Base-by-base conservation (phyloP, 92 coral and sea anemone genomes). In the Epizoanthus illoricatus region DNA sequence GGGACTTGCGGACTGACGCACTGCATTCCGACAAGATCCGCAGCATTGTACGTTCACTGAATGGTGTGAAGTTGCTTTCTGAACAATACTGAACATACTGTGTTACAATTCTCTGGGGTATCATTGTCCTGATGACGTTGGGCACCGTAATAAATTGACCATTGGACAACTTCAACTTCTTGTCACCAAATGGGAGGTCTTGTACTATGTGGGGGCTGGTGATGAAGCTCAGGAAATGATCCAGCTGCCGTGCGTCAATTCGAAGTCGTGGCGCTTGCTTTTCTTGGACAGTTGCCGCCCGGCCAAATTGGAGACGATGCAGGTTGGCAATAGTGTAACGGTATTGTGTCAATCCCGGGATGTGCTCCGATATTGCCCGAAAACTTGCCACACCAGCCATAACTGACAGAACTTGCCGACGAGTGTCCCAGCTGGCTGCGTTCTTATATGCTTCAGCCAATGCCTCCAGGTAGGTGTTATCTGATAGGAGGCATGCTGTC, bases 121-220 rank as follows among this genome's bases (percentile, higher is more conserved):
- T 84, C 69, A 84, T 41, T 49, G 84, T 79, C 24, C 90, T 74
- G 49, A 90, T 90, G 19, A 90, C 84, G 64, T 87, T 90, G 39
- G 93, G 90, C 43, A 80, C 87, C 10, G 80, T 66, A 60, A 90
- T 72, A 52, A 84, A 66, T 56, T 84, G 86, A 41, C 81, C 81
- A 45, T 84, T 69, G 52, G 91, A 84, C 71, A 90, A 52, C 65
- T 43, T 62, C 40, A 87, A 69, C 17, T 65, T 67, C 33, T 56
- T 68, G 39, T 89, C 85, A 3, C 92, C 90, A 71, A 89, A 89
- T 33, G 74, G 74, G 21, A 69, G 52, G 19, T 69, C 74, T 42
- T 69, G 74, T 7, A 41, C 74, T 15, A 69, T 9, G 12, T 69
- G 74, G 17, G 74, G 60, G n/a, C 76, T 71, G 16, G 76, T 71